Base-by-base conservation (phyloP, 1,140 invertebrate genomes). In the Anadara kagoshimensis region DNA sequence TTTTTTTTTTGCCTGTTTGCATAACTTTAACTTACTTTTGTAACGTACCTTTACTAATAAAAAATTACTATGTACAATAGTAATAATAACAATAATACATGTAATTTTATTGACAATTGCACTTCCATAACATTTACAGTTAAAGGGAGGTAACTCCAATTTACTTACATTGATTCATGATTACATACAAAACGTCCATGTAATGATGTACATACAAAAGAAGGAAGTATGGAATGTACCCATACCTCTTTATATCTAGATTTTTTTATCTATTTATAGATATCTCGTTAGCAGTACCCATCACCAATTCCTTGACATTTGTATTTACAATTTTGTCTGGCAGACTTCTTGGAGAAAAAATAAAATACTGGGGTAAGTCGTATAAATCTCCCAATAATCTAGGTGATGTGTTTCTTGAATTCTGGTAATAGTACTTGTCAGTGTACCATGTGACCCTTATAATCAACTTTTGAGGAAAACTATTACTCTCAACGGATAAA, bases 231-330 rank as follows among this genome's bases (percentile, higher is more conserved):
- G n/a, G n/a, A n/a, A n/a, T 22, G 22, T 22, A 26, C 56, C 11
- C 5, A 22, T 22, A 12, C 24, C 26, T 41, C 4, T 36, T 43
- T 0, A 5, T 43, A 8, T 36, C 18, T 36, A 14, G 11, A 36
- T 5, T 2, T 22, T 43, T 75, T 24, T 63, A 49, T 66, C 70
- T 71, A 68, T 63, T 81, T 81, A 59, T 76, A 89, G 90, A 90
- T 69, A 76, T 90, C 36, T 87, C 87, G 7, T 68, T 90, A 18
- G 89, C 89, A 26, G 89, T 90, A 29, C 89, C 90, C 10, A 75
- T 90, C 11, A 89, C 88, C 29, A 90, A 90, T 77, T 87, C 89
- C 16, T 69, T 90, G 18, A 90, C 89, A 12, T 89, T 90, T 51
- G 78, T 90, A 18, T 88, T 89, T 71, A 90, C 89, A 5, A 86